These are phyloP conservation scores for Pseudomyrmex dendroicus DNA, from an alignment of 1,140 invertebrate species.

Conservation along the genomic window DNA sequence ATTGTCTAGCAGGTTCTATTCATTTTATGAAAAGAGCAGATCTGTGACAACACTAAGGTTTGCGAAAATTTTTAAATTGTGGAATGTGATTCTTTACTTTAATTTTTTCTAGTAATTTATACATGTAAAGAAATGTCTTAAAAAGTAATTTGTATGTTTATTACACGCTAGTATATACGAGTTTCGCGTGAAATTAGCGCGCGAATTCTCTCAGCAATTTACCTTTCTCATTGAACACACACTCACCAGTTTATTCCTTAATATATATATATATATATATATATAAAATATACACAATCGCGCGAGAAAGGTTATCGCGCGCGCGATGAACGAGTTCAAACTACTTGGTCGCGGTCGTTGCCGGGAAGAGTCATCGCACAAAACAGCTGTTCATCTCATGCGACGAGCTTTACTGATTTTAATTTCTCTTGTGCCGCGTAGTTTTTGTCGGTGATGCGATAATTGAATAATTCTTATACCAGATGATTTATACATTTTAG, in stretches of 20 bases:
- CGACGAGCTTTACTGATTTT: constrained; percentile 31
- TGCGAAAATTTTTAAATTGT: no score
- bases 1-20: no score
- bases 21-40: no score
- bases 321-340: constrained; percentile 60
- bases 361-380: constrained; percentile 28
- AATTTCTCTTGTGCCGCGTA: constrained; percentile 26
- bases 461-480: constrained; percentile 14
- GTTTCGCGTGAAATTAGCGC: background rate
- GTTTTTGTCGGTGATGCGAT: constrained; percentile 4
- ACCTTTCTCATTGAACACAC: background rate
- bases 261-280: background rate
- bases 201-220: background rate
- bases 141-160: no score
- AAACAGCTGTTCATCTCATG: constrained; percentile 68
- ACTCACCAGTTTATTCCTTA: background rate
- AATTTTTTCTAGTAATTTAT: no score
- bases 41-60: no score
- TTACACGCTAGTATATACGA: no score
- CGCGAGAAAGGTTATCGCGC: constrained; percentile 61
- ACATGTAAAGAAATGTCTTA: background rate
- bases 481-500: background rate
- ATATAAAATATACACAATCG: no score
- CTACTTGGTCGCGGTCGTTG: constrained; percentile 30
- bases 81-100: no score